Evolutionary conservation across 2,113 vertebrate species (phyloP), one percentile per base, ranked within the genome.

Genomic region (Damaliscus lunatus): DNA sequence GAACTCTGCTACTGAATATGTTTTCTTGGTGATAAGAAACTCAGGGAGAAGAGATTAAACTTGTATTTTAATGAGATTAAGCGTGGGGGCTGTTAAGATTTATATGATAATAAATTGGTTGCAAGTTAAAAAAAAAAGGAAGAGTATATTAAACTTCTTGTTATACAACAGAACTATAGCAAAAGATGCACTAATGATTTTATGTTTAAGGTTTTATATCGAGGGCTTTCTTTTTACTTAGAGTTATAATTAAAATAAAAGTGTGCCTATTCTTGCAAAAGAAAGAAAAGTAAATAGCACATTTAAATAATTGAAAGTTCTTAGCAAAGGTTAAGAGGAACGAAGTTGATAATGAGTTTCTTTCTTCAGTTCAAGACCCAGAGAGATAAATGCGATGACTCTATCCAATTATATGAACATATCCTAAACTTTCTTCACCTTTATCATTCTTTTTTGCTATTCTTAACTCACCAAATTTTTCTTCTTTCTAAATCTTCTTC

Each of bases 281-380:
- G n/a, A 19, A 89, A n/a, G 64, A 91, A 94, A 48, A 31, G 33
- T 62, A 96, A 96, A 89, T 53, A 93, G 62, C 27, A 60, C 6
- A 57, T 78, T 94, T 71, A 97, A 97, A 80, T 96, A 96, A 98
- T 55, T 92, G 60, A 86, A 98, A 94, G 10, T 83, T 95, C 57
- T 88, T 90, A 80, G 55, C 29, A 43, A 94, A 95, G 53, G 59
- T 96, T 91, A 95, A 91, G 55, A 29, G 36, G 53, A 96, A 31
- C 13, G 71, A 90, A 96, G 48, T 96, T 96, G 88, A 21, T 53
- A 82, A 97, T 97, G 81, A 94, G 55, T 93, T 95, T 87, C 36
- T 86, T 95, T 97, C 81, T 85, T 93, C 12, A 97, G 84, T 98
- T 96, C 92, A 97, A 92, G 90, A 90, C 90, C 90, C 81, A 86